Conservation (phyloP, 92 coral and sea anemone species). For the Ricordea florida region DNA sequence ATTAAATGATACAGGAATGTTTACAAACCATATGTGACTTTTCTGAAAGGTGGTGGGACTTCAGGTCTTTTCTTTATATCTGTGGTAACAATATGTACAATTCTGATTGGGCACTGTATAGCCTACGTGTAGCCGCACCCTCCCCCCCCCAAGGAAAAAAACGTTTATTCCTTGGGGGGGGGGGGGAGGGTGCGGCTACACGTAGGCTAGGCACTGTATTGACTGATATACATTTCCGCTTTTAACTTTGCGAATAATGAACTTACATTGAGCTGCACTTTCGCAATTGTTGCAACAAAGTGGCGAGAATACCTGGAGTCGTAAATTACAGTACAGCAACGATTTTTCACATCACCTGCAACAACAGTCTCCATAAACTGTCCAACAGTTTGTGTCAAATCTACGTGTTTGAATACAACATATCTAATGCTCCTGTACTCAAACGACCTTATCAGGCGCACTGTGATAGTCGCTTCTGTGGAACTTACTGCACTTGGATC, state of each 20-base stretch:
- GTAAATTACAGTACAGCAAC: neutral
- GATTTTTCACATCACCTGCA: constrained; percentile 82
- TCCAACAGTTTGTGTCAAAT: constrained; percentile 68
- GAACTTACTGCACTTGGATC: neutral
- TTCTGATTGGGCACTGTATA: too few species aligned
- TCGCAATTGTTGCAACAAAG: too few species aligned
- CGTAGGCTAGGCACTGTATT: too few species aligned
- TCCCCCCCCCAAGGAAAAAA: too few species aligned
- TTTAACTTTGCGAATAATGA: too few species aligned
- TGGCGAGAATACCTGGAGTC: neutral
- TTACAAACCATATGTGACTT: constrained; percentile 71
- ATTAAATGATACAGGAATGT: neutral
- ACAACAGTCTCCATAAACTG: constrained; percentile 64
- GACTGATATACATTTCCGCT: too few species aligned
- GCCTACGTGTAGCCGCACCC: too few species aligned
- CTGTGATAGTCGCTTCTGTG: constrained; percentile 52
- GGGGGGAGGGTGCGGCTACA: too few species aligned
- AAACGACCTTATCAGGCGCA: constrained; percentile 94
- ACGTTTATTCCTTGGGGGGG: too few species aligned
- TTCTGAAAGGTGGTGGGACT: constrained; percentile 78
- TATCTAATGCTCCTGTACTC: constrained; percentile 89
- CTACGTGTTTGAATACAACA: constrained; percentile 68
- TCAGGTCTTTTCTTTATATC: constrained; percentile 62
- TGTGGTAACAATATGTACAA: neutral
- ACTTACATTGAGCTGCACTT: too few species aligned